phyloP scores from a whole-genome alignment of 2,888 invertebrate species.

The Caenorhabditis sp. region DNA sequence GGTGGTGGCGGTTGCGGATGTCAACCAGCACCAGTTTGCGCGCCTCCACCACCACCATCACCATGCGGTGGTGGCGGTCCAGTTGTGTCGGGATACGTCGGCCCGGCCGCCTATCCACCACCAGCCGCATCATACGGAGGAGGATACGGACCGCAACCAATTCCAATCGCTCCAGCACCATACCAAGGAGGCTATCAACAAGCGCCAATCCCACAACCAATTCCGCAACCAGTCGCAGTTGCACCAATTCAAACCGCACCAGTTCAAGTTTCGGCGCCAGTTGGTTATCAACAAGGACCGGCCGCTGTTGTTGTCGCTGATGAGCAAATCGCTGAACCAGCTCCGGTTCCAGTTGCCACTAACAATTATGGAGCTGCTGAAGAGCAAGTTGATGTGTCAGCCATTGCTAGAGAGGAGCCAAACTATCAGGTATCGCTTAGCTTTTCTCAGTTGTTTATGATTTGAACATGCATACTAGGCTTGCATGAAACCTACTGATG shows the following conservation, averaged over 20 bases:
- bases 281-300: constrained; percentile 14
- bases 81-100: constrained; percentile 35
- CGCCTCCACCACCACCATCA: constrained; percentile 31
- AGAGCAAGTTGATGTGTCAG: constrained; percentile 32
- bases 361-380: constrained; percentile 2
- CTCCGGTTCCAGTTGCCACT: background rate
- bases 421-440: constrained; percentile 38
- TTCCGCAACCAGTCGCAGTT: constrained; percentile 2
- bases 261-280: too few species aligned
- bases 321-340: constrained; percentile 3
- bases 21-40: constrained; percentile 32
- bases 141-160: constrained; percentile 7
- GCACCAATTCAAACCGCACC: constrained; percentile 9
- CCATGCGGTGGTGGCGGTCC: constrained; percentile 34
- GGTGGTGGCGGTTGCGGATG: constrained; percentile 38
- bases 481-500: constrained; percentile 8
- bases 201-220: constrained; percentile 11
- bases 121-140: background rate
- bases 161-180: constrained; percentile 6
- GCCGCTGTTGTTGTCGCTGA: background rate
- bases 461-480: constrained; percentile 4
- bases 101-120: constrained; percentile 12
- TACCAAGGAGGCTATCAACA: constrained; percentile 12
- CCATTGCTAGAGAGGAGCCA: constrained; percentile 32
- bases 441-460: background rate